Evolutionary conservation across 2,113 vertebrate genomes (phyloP).

Genomic region (Pteronura brasiliensis): DNA sequence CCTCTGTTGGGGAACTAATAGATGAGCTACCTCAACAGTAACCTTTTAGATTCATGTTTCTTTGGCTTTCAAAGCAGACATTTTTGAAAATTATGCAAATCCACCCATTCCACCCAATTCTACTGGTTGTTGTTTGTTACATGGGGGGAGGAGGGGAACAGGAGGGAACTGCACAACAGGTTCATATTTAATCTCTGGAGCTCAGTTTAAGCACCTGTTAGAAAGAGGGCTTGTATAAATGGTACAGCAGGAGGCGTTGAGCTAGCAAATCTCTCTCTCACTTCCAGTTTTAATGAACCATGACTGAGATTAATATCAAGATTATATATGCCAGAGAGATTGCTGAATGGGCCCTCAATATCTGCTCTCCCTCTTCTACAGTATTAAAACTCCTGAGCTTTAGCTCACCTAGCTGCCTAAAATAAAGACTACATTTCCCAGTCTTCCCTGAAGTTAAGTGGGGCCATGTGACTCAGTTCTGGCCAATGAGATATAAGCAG

Average conservation of each 20-base stretch:
- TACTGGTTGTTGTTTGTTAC: neutral
- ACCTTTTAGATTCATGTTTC: neutral
- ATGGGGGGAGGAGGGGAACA: accelerated
- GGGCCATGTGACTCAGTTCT: neutral
- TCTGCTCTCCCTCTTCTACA: neutral
- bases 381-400: neutral
- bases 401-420: neutral
- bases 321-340: neutral
- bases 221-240: neutral
- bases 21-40: neutral
- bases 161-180: neutral
- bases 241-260: neutral
- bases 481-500: neutral
- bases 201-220: neutral
- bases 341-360: neutral
- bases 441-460: neutral
- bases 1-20: neutral
- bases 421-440: neutral
- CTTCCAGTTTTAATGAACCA: neutral
- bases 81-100: neutral
- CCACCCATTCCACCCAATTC: neutral
- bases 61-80: neutral
- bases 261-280: neutral
- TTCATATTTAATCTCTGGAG: neutral
- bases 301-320: neutral